A percentile compares a stretch with the other conserved stretches of the same genome.
These are phyloP conservation scores for Heteronetta atricapilla DNA, from an alignment of 2,113 vertebrate genomes.

Conservation along the genomic window DNA sequence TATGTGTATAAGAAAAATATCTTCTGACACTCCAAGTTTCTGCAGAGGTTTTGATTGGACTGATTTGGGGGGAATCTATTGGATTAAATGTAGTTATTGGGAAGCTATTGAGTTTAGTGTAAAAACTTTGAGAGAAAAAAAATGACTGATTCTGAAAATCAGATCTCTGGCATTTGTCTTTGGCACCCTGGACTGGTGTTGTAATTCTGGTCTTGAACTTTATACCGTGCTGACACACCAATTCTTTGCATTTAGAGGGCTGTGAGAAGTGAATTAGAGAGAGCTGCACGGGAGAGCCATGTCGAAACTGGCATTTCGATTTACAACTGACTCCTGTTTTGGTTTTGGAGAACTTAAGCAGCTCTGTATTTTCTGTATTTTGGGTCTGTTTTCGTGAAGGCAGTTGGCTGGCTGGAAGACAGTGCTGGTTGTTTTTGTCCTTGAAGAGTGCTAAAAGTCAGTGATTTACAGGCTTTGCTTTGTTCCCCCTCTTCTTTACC, in stretches of 20 bases:
- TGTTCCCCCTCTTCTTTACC: background rate
- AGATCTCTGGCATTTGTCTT: rapidly evolving
- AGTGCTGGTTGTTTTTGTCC: background rate
- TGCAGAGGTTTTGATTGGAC: background rate
- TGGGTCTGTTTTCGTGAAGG: background rate
- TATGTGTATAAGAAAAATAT: background rate
- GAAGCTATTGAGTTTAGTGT: background rate
- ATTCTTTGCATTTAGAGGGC: background rate
- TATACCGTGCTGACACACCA: background rate
- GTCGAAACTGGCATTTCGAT: background rate
- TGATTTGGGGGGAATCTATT: rapidly evolving
- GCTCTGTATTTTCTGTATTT: background rate
- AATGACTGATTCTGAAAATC: background rate
- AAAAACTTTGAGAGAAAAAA: background rate
- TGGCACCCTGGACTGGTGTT: background rate
- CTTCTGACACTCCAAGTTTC: background rate
- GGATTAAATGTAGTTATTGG: background rate
- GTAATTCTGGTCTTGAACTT: background rate
- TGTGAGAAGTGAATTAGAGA: background rate
- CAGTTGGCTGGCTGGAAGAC: background rate
- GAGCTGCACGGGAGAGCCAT: background rate
- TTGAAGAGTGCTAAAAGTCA: background rate
- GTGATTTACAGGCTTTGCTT: background rate
- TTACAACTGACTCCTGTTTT: background rate
- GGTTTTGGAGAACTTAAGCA: background rate